Evolutionary conservation across 2,797 vertebrate genomes (phyloP).

Genomic region (Siniperca undulata): DNA sequence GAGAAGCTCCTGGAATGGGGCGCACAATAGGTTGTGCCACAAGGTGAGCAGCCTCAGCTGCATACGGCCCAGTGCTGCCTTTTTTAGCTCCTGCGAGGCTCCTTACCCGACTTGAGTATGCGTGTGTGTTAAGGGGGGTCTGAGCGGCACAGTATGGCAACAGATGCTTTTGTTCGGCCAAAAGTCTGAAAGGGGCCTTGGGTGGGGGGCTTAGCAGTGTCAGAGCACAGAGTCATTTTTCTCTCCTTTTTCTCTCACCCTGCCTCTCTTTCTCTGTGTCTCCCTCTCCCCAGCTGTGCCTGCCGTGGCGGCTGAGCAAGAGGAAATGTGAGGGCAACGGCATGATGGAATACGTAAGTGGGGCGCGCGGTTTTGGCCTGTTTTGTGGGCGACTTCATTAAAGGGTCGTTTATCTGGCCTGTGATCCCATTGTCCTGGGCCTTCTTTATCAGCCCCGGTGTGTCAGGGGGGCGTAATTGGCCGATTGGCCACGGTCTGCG

Average conservation of each 20-base stretch:
- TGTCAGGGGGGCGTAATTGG: constrained; percentile 99
- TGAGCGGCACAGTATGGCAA: constrained; percentile 99
- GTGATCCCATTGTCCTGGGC: constrained; percentile 87
- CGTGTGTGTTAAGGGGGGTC: constrained; percentile 71
- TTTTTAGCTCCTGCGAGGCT: constrained; percentile 66
- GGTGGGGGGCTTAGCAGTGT: constrained; percentile 79
- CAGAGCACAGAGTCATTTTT: constrained; percentile 93
- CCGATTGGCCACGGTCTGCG: constrained; percentile 97
- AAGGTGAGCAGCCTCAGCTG: constrained; percentile 92
- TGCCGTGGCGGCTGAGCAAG: constrained; percentile 95
- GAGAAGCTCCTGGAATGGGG: constrained; percentile 96
- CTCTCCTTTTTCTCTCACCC: constrained; percentile 91
- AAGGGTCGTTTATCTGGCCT: constrained; percentile 90
- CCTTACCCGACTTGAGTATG: constrained; percentile 72
- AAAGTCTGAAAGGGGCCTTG: constrained; percentile 92
- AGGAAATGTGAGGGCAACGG: constrained; percentile 99
- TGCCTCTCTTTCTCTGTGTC: constrained; percentile 91
- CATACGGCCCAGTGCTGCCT: constrained; percentile 80
- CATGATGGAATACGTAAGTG: constrained; percentile 99
- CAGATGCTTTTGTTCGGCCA: constrained; percentile 99
- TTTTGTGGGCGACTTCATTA: constrained; percentile 90
- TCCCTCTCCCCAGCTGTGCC: constrained; percentile 91
- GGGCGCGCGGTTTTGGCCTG: constrained; percentile 90
- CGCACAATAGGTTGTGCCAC: constrained; percentile 97
- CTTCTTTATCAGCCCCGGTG: constrained; percentile 88